These are phyloP conservation scores for Dasypus novemcinctus DNA, from an alignment of 2,113 vertebrate genomes.

Conservation along the genomic window DNA sequence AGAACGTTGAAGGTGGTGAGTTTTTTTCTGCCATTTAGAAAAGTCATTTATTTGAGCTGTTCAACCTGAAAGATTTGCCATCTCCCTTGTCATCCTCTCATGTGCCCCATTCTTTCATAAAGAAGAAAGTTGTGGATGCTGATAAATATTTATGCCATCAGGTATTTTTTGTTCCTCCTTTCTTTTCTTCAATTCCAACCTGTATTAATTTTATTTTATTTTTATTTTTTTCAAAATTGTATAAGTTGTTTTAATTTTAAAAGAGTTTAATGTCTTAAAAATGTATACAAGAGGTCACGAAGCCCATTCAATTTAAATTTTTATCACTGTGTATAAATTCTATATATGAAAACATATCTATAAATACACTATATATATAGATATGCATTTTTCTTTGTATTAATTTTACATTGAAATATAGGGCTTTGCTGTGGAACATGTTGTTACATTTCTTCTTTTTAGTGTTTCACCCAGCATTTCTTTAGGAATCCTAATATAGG, in stretches of 20 bases:
- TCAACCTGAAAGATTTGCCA: neutral
- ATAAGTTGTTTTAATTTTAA: too few relatives aligned
- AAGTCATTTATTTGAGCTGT: neutral
- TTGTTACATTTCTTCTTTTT: neutral
- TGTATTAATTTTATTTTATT: too few relatives aligned
- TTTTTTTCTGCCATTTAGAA: neutral
- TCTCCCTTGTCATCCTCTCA: neutral
- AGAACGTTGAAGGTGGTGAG: neutral
- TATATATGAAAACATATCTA: too few relatives aligned
- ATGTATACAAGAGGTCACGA: fast-evolving
- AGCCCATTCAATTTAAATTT: neutral
- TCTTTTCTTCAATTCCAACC: neutral
- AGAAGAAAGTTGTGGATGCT: neutral
- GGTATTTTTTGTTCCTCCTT: neutral
- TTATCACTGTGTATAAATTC: neutral
- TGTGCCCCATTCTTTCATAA: neutral
- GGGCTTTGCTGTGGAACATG: neutral
- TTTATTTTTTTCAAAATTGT: too few relatives aligned
- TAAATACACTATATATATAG: too few relatives aligned
- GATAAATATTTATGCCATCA: neutral
- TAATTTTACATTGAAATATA: neutral
- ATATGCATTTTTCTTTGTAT: too few relatives aligned
- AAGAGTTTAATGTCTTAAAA: neutral
- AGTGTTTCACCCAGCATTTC: neutral
- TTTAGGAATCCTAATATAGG: neutral